Evolutionary conservation across 2,797 vertebrate genomes (phyloP).

Genomic region (Staurois parvus): DNA sequence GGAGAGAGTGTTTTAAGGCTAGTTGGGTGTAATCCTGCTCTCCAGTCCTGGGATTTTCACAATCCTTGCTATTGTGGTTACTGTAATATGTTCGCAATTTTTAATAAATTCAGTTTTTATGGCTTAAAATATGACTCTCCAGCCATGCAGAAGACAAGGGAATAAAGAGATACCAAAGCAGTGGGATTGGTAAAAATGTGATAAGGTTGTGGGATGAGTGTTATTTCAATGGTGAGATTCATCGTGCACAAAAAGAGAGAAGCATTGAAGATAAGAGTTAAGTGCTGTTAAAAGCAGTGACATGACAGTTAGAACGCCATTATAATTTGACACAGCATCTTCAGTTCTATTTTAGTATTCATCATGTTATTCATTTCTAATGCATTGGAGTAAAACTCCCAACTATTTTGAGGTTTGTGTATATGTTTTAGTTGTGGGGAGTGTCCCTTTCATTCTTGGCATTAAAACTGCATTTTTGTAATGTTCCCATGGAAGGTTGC

Average conservation of each 20-base stretch:
- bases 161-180: neutral
- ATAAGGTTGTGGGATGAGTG: neutral
- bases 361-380: neutral
- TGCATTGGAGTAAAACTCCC: neutral
- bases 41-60: too few species aligned
- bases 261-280: neutral
- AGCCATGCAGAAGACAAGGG: neutral
- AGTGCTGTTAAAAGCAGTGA: conserved; percentile 5
- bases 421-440: conserved; percentile 32
- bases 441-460: conserved; percentile 28
- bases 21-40: too few species aligned
- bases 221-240: neutral
- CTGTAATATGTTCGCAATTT: neutral
- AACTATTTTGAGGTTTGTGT: conserved; percentile 44
- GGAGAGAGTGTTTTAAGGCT: too few species aligned
- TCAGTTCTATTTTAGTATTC: neutral
- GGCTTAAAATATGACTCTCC: neutral
- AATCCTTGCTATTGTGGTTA: too few species aligned
- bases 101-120: neutral
- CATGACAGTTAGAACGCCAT: neutral
- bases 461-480: conserved; percentile 17
- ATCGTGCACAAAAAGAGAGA: neutral
- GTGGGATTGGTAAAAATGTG: neutral
- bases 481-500: conserved; percentile 13
- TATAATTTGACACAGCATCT: neutral